phyloP scores from a whole-genome alignment of 2,797 vertebrate species.

The Falco novaeseelandiae region DNA sequence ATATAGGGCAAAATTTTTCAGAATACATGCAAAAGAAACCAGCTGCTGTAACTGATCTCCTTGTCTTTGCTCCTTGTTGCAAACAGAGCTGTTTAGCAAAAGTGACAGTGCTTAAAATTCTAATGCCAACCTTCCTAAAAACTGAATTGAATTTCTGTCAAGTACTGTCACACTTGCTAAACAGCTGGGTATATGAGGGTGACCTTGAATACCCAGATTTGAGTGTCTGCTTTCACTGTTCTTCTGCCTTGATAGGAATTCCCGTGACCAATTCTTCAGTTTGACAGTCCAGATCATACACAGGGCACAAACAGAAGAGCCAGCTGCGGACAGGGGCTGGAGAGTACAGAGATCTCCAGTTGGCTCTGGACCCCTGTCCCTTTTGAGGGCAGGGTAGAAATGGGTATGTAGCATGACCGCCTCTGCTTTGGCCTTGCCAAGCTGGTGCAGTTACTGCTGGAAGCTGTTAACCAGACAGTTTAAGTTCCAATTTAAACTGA shows the following conservation, averaged over 20 bases:
- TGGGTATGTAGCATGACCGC: neutral
- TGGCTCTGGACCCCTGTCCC: neutral
- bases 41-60: conserved; percentile 4
- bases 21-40: conserved; percentile 8
- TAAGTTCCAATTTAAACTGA: neutral
- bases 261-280: neutral
- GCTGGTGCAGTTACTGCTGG: neutral
- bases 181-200: conserved; percentile 19
- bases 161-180: conserved; percentile 42
- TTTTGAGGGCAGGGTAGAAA: neutral
- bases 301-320: neutral
- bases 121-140: conserved; percentile 35
- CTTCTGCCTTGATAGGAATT: neutral
- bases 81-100: conserved; percentile 29
- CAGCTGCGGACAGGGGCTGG: neutral
- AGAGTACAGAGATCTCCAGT: neutral
- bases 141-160: conserved; percentile 38
- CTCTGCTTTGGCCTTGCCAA: neutral
- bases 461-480: neutral
- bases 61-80: conserved; percentile 22
- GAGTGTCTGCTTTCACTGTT: neutral
- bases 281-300: neutral
- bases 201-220: conserved; percentile 58
- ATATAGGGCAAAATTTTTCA: conserved; percentile 29
- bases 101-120: conserved; percentile 47